Base-by-base conservation (phyloP, 2,888 invertebrate genomes). In the Pristionchus entomophagus region DNA sequence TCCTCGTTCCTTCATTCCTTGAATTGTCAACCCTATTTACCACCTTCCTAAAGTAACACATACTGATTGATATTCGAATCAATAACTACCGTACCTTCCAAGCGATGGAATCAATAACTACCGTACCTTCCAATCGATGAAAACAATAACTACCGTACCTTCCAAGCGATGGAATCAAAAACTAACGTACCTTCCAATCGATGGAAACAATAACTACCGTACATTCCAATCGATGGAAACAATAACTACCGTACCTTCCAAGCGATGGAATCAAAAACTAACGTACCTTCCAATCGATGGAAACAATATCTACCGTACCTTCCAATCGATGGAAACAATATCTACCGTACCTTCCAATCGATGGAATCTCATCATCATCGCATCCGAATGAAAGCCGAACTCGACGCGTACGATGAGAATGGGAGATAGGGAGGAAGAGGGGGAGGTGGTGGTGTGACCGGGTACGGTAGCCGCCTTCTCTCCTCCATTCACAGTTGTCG, bases 351-450 rank as follows among this genome's bases (percentile, higher is more conserved):
- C 82, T 38, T 82, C 82, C 35, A 82, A 26, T 26, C 56, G 59
- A 82, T 82, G 82, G 82, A 82, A 82, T 35, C 82, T n/a, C 56
- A 82, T 59, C 56, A 82, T 56, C 82, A 82, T 82, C 29, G 59
- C 59, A n/a, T 82, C 82, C 38, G 59, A 56, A 41, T 82, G 82
- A 32, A 82, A 82, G 35, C 26, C 82, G 59, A 82, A 82, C 26
- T 82, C 56, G 41, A 82, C 51, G 78, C 78, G 78, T 1, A 80
- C 78, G 22, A 80, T 41, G 22, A 80, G 78, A 19, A 80, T 80
- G 32, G 78, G 78, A 38, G 51, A 49, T n/a, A 32, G 49, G 26
- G 22, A 5, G 32, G 32, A n/a, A 4, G 65, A 12, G 65, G 65
- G 14, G 29, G 32, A 12, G 65, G 65, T 32, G 29, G 32, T 32